Conservation (phyloP, 1,140 invertebrate species). For the Drosophila biarmipes region DNA sequence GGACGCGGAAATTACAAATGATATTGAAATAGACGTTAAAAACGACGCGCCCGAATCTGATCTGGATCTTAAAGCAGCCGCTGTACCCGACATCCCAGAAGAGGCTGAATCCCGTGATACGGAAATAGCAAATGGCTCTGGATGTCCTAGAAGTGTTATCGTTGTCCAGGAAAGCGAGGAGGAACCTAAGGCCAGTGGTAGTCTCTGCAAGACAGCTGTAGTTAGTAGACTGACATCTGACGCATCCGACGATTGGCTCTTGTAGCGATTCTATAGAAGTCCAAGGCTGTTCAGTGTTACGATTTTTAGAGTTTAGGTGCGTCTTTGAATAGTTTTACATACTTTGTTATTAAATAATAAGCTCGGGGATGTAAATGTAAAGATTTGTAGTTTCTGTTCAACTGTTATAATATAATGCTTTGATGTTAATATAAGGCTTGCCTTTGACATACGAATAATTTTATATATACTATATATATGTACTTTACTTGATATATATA, state of each 20-base stretch:
- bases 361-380: neutral
- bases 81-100: neutral
- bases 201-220: neutral
- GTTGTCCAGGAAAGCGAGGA: neutral
- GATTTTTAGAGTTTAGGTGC: neutral
- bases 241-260: conserved; percentile 59
- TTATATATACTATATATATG: conserved; percentile 21
- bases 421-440: conserved; percentile 21
- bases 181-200: neutral
- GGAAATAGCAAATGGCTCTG: neutral
- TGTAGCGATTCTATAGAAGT: conserved; percentile 11
- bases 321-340: neutral
- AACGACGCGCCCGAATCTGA: neutral
- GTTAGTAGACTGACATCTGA: conserved; percentile 41
- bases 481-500: conserved; percentile 32
- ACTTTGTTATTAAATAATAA: conserved; percentile 2
- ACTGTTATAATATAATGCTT: conserved; percentile 4
- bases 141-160: neutral
- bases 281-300: neutral
- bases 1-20: neutral
- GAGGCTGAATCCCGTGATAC: neutral
- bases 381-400: neutral
- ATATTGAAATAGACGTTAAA: conserved; percentile 9
- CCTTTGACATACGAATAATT: conserved; percentile 25
- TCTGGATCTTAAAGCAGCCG: too few species aligned